Evolutionary conservation across 2,113 vertebrate species (phyloP).

Genomic region (Rhagologus leucostigma): DNA sequence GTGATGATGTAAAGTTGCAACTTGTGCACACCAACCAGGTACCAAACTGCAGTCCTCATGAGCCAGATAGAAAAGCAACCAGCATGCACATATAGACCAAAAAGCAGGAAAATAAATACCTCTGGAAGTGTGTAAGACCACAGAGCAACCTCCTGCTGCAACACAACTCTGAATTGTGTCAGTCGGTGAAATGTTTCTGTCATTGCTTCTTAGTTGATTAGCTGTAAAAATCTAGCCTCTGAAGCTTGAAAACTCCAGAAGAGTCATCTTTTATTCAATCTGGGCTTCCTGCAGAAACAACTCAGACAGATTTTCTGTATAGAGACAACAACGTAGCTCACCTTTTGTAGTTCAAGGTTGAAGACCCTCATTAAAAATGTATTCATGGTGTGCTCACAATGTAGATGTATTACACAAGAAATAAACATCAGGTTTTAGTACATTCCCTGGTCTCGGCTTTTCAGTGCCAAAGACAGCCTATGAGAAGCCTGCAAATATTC

Average conservation of each 20-base stretch:
- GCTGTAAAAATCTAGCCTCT: background rate
- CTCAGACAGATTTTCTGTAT: background rate
- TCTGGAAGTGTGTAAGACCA: background rate
- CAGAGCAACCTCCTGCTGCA: background rate
- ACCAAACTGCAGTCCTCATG: background rate
- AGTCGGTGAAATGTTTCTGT: accelerated
- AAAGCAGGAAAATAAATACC: background rate
- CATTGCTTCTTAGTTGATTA: background rate
- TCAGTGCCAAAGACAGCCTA: background rate
- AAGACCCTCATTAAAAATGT: background rate
- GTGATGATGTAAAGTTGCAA: background rate
- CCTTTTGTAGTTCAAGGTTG: background rate
- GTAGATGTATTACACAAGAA: background rate
- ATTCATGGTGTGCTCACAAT: background rate
- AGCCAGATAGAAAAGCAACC: background rate
- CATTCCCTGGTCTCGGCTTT: background rate
- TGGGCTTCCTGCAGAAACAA: background rate
- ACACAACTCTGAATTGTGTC: background rate
- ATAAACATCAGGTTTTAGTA: background rate
- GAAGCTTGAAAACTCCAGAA: background rate
- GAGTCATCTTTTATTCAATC: background rate
- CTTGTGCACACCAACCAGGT: background rate
- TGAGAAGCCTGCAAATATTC: background rate
- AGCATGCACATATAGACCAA: background rate
- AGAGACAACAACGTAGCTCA: accelerated